Evolutionary conservation across 2,113 vertebrate species (phyloP), one percentile per base, ranked within the genome.

Genomic region (Tetrax tetrax): DNA sequence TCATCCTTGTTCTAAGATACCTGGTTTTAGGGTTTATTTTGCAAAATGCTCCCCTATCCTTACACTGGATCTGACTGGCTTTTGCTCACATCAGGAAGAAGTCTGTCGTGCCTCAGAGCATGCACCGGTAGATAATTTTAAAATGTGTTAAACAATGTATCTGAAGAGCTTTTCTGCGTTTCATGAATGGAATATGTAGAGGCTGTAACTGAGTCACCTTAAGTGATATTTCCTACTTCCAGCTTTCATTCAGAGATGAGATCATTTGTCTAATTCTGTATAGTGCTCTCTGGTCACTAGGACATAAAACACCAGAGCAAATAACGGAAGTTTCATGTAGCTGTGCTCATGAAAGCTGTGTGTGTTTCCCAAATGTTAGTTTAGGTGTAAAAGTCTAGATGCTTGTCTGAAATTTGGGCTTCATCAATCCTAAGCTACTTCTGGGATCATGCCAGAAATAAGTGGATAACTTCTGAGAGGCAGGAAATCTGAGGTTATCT

Each of bases 321-420:
- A n/a, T 13, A 60, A 22, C 4, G 4, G 18, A 85, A 68, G 41
- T 48, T 94, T 85, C 9, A 16, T 5, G 9, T 59, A 54, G 29
- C 16, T 83, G 21, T 3, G 0, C 54, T 59, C 14, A n/a, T n/a
- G n/a, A n/a, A n/a, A n/a, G n/a, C n/a, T 7, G 4, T 7, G 4
- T 56, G 6, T 57, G 9, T 56, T 89, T 83, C 50, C 57, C 54
- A 76, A 86, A 59, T 21, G 2, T 68, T 80, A 57, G 37, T 24
- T 54, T 37, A 89, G 35, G 22, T 80, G 48, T 80, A 83, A 79
- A 76, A 57, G 21, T 6, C 22, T 74, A 12, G 6, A 31, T 47
- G 27, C 9, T 61, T 75, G 19, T 50, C 31, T 68, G 63, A 83
- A 94, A 69, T 68, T 35, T 0, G 0, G 19, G 6, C 15, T 68